Evolutionary conservation across 2,797 vertebrate genomes (phyloP), one percentile per base, ranked within the genome.

Genomic region (Micromesistius poutassou): DNA sequence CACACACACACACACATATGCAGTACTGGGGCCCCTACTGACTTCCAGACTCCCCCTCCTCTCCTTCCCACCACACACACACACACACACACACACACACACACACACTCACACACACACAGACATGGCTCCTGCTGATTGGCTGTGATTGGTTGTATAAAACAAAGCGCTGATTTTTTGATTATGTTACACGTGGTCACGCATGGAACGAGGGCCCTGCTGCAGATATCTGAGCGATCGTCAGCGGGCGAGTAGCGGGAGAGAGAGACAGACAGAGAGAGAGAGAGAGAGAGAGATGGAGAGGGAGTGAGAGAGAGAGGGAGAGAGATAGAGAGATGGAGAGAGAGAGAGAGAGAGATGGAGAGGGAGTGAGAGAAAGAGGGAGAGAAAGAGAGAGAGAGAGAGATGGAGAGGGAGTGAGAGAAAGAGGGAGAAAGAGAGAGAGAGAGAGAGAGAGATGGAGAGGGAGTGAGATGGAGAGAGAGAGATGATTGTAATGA

Each of bases 141-240:
- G 91, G 89, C 91, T 90, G 87, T 94, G 93, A 95, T 94, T 94
- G 92, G 93, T 92, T 94, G 93, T 93, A 93, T 93, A 94, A 94
- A 94, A 90, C 87, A 92, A 90, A 91, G 88, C 82, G 62, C 91
- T 91, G 91, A 90, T 90, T 93, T 93, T 94, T 93, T 95, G 94
- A 94, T 95, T 95, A 92, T 91, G 88, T 93, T 94, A 91, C 91
- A 89, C 88, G 84, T 83, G 79, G 89, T 90, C 89, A 89, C 78
- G 89, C 86, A 88, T 85, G 86, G 91, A 83, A 79, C 85, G 87
- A 74, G 83, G 89, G 88, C 82, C 84, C 78, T 77, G 79, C 91
- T 80, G 88, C 89, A 89, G 88, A 91, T 86, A 89, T 86, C 82
- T 62, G 78, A 84, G 81, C 68, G 36, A 75, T 79, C 79, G 74